Evolutionary conservation across 2,888 invertebrate genomes (phyloP).

Genomic region (Drosophila aldrichi): DNA sequence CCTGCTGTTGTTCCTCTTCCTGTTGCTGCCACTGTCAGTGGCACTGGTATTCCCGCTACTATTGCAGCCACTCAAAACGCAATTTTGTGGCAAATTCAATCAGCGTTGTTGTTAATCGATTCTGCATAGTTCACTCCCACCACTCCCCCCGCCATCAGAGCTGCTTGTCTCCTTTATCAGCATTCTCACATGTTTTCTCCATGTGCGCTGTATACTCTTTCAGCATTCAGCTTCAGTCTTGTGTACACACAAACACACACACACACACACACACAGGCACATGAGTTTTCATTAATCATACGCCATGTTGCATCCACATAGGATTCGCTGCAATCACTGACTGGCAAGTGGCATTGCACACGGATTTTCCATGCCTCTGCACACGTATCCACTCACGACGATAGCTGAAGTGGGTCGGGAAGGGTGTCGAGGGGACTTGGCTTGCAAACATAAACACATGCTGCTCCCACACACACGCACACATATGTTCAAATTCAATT

Average conservation of each 20-base stretch:
- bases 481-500: constrained; percentile 32
- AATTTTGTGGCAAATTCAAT: constrained; percentile 70
- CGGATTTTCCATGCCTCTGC: constrained; percentile 73
- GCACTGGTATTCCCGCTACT: constrained; percentile 10
- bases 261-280: constrained; percentile 11
- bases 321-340: constrained; percentile 52
- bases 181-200: constrained; percentile 35
- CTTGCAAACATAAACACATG: constrained; percentile 6
- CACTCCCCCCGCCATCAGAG: background rate
- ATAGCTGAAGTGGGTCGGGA: background rate
- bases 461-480: background rate
- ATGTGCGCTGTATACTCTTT: constrained; percentile 21
- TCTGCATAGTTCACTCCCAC: constrained; percentile 37
- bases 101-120: constrained; percentile 71
- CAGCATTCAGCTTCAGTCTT: constrained; percentile 29
- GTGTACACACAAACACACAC: constrained; percentile 14
- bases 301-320: constrained; percentile 71
- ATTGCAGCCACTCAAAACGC: constrained; percentile 43
- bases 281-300: constrained; percentile 71
- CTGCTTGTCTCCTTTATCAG: constrained; percentile 30
- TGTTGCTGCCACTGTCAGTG: constrained; percentile 16
- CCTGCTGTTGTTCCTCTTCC: background rate
- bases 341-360: constrained; percentile 67
- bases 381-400: constrained; percentile 41
- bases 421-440: background rate